Evolutionary conservation across 2,888 invertebrate species (phyloP), one percentile per base, ranked within the genome.

Genomic region (Metacarcinus magister): DNA sequence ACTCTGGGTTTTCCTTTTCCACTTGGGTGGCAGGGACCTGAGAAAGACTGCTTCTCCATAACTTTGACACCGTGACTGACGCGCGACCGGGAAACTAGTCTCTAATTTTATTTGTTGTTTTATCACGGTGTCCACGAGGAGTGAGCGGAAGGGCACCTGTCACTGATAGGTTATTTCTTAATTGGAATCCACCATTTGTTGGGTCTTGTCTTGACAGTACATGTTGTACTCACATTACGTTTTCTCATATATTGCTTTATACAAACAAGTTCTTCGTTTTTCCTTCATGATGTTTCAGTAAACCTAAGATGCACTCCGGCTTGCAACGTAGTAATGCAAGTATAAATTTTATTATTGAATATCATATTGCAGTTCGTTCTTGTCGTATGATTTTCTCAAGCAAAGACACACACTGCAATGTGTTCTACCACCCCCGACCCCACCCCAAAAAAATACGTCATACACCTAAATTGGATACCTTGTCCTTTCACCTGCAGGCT

Each of bases 131-230:
- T 82, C 82, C 82, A 32, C 82, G 82, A 32, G 82, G 82, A 82
- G 82, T 7, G 32, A 82, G 82, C 32, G 82, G 82, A 16, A 32
- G 82, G 32, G 82, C 82, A 82, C 32, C 82, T 82, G 82, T 82
- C 82, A 82, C 82, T 32, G 82, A 82, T 82, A 82, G 82, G 82
- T 82, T 82, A 82, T 82, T 82, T 82, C 82, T 82, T 82, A 82
- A 82, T 82, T 82, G 82, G 82, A 82, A 82, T 82, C 82, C 32
- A 10, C 82, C 82, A 82, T 82, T 82, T 32, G 82, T 82, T 82
- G 32, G 32, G 82, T 82, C 82, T 82, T 82, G 82, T 82, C 82
- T 82, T 82, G 82, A 82, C 82, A 82, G 32, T 7, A 82, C 32
- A 28, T 8, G 82, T 82, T 28, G 82, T 82, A 16, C 82, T 82